Base-by-base conservation (phyloP, 1,140 invertebrate genomes). In the Diorhabda sublineata region DNA sequence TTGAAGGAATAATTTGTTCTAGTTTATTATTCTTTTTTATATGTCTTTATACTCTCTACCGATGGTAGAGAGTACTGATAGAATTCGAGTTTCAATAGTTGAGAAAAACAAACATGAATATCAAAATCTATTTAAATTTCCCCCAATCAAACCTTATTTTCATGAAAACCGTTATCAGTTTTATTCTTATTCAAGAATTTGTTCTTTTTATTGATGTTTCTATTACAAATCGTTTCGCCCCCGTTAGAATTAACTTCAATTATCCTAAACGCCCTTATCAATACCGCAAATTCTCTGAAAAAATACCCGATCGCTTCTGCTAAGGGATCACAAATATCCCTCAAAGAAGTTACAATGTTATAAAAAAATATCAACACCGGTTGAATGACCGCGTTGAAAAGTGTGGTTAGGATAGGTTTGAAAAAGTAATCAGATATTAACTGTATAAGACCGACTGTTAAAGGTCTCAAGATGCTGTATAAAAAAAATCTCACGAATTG, bases 361-460 rank as follows among this genome's bases (percentile, higher is more conserved):
- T 86, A 88, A 1, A 86, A 66, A 66, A 89, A 83, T 69, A 89
- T 88, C 63, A 90, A 73, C 2, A 85, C 70, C 2, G 89, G 88
- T 71, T 89, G 89, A 60, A 90, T 80, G 26, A 88, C 68, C 2
- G 85, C 86, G 76, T 91, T 90, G 73, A 89, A 90, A 5, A 84
- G 0, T 45, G 88, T 85, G 3, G 87, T 86, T 59, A 91, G 76
- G 11, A 85, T 76, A 2, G 89, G 89, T 78, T 90, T 90, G 56
- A 90, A 74, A 66, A 88, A 82, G 73, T 89, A 88, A 79, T 91
- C 89, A 1, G 87, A 86, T n/a, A 83, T 73, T 64, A 89, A 75
- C 75, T 89, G 87, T 3, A 90, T 73, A 3, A 87, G 71, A 6
- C 88, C 88, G 45, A 88, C 82, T 2, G 85, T 82, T 8, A 89